Evolutionary conservation across 2,888 invertebrate genomes (phyloP).

Genomic region (Plagodis pulveraria): DNA sequence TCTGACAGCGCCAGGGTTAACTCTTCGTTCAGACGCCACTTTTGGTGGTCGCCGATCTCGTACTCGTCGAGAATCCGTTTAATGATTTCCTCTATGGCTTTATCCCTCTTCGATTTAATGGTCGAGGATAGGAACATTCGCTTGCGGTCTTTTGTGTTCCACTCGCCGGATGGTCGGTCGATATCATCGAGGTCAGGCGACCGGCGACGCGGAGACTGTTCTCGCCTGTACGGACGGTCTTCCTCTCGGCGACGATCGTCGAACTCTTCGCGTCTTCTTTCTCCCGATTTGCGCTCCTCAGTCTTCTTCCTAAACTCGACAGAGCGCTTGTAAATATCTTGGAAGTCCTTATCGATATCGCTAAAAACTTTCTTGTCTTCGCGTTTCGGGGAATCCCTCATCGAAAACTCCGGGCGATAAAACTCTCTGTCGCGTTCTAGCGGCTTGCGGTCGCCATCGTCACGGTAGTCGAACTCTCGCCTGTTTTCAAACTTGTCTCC

Average conservation of each 20-base stretch:
- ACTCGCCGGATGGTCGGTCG: not conserved
- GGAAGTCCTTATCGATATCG: constrained; percentile 63
- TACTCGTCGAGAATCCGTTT: constrained; percentile 58
- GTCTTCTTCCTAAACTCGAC: constrained; percentile 66
- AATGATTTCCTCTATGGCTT: constrained; percentile 62
- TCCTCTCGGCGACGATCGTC: constrained; percentile 33
- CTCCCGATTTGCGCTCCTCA: constrained; percentile 54
- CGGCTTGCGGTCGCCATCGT: constrained; percentile 30
- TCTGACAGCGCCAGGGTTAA: constrained; percentile 48
- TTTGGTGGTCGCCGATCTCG: constrained; percentile 47
- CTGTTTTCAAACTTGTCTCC: constrained; percentile 22
- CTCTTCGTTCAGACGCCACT: constrained; percentile 52
- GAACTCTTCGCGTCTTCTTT: constrained; percentile 36
- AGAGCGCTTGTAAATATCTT: constrained; percentile 67
- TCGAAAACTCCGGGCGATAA: constrained; percentile 25
- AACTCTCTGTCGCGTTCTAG: too few species aligned
- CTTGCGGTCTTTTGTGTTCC: constrained; percentile 9
- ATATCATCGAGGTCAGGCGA: constrained; percentile 3
- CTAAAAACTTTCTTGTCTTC: constrained; percentile 39
- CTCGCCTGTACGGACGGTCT: not conserved
- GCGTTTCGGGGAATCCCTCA: constrained; percentile 39
- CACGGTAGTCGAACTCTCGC: constrained; percentile 30
- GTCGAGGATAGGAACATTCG: constrained; percentile 11
- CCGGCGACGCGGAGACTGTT: not conserved
- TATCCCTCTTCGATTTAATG: constrained; percentile 57